Evolutionary conservation across 2,113 vertebrate genomes (phyloP).

Genomic region (Suricata suricatta): DNA sequence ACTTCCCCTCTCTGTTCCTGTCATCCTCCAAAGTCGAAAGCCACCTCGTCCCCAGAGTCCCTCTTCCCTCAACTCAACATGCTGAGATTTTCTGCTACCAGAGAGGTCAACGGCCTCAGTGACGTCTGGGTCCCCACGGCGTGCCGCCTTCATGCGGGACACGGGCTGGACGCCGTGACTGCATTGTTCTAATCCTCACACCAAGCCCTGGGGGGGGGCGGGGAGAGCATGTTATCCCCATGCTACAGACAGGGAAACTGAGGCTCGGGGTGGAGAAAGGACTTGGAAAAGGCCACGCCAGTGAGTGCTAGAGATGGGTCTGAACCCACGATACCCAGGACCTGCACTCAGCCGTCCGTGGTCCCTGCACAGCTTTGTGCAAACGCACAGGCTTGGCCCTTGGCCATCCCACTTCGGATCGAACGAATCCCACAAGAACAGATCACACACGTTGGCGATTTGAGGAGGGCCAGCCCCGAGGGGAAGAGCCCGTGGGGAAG

Average conservation of each 20-base stretch:
- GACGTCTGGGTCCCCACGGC: not conserved
- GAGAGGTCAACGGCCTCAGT: fast-evolving
- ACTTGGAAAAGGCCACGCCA: not conserved
- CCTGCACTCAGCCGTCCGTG: not conserved
- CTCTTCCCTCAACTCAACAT: too few relatives aligned
- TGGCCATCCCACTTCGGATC: too few relatives aligned
- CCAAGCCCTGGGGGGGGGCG: not conserved
- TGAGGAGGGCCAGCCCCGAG: not conserved
- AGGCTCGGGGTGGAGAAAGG: not conserved
- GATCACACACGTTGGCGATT: too few relatives aligned
- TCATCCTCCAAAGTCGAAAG: not conserved
- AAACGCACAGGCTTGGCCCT: not conserved
- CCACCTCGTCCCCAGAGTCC: too few relatives aligned
- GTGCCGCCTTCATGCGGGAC: not conserved
- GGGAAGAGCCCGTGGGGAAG: not conserved
- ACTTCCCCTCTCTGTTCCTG: not conserved
- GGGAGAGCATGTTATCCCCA: not conserved
- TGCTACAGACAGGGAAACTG: not conserved
- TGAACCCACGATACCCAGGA: not conserved
- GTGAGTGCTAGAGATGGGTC: not conserved
- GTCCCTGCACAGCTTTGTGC: not conserved
- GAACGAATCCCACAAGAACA: fast-evolving
- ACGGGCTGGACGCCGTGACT: fast-evolving
- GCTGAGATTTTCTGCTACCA: not conserved
- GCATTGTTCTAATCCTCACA: not conserved